A percentile compares a stretch with the other conserved stretches of the same genome.
Evolutionary conservation across 2,113 vertebrate species (phyloP).

Genomic region (cattle (Bos taurus)): DNA sequence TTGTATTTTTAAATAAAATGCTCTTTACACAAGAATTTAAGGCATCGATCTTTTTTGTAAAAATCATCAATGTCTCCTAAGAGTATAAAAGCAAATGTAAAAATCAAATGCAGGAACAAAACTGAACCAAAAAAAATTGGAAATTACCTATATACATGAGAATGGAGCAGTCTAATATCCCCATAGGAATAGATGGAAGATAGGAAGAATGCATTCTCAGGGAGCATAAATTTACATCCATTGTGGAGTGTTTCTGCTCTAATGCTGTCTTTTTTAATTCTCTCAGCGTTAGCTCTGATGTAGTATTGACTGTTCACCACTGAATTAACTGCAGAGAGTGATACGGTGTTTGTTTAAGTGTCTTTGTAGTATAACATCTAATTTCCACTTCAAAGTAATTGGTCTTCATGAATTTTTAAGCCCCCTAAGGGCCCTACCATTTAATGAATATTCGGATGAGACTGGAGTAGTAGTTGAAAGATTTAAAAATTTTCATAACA

Average conservation of each 20-base stretch:
- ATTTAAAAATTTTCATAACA: slow-evolving; percentile 24
- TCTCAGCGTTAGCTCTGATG: not conserved
- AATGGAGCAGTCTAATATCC: not conserved
- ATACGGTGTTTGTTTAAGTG: not conserved
- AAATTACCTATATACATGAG: not conserved
- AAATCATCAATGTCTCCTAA: not conserved
- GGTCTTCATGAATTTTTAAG: slow-evolving; percentile 17
- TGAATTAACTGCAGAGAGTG: not conserved
- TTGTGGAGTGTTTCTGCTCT: not conserved
- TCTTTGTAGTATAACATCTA: slow-evolving; percentile 21
- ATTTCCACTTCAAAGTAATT: slow-evolving; percentile 52
- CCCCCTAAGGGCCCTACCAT: not conserved
- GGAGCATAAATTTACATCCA: not conserved
- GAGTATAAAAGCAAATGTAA: slow-evolving; percentile 25
- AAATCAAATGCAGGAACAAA: not conserved
- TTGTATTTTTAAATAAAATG: not conserved
- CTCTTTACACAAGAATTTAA: not conserved
- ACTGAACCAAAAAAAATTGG: not conserved
- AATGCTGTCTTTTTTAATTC: not conserved
- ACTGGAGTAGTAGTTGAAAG: slow-evolving; percentile 28
- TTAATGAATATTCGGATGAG: slow-evolving; percentile 37
- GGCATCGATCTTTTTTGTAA: not conserved
- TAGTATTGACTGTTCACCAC: not conserved
- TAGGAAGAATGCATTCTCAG: not conserved
- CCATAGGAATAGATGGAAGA: not conserved